phyloP scores from a whole-genome alignment of 2,888 invertebrate species.

The Stictocephala bisonia region DNA sequence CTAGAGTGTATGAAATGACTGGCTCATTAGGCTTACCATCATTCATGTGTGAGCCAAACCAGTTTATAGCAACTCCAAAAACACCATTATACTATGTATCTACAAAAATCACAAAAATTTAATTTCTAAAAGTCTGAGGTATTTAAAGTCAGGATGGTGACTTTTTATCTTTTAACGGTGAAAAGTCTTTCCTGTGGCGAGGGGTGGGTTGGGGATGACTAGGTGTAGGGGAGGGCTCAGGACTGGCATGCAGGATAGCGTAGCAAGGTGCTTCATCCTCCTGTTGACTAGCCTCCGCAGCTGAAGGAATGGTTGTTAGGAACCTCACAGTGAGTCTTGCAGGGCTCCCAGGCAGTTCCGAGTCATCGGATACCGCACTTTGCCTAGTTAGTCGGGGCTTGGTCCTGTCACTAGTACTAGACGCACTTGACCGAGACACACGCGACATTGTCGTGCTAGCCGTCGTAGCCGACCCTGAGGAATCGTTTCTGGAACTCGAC shows the following conservation, averaged over 20 bases:
- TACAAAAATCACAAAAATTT: slow-evolving; percentile 44
- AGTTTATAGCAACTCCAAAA: too few relatives aligned
- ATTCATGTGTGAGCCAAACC: too few relatives aligned
- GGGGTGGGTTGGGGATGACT: slow-evolving; percentile 43
- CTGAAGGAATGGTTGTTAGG: slow-evolving; percentile 79
- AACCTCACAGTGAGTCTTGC: slow-evolving; percentile 69
- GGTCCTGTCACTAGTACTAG: slow-evolving; percentile 67
- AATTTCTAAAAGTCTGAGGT: slow-evolving; percentile 16
- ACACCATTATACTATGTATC: slow-evolving; percentile 42
- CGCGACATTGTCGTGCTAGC: slow-evolving; percentile 92
- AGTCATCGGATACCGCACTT: slow-evolving; percentile 77
- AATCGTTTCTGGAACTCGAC: slow-evolving; percentile 91
- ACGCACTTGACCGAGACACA: slow-evolving; percentile 85
- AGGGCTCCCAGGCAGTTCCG: slow-evolving; percentile 73
- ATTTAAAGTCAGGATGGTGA: slow-evolving; percentile 45
- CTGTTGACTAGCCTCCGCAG: slow-evolving; percentile 76
- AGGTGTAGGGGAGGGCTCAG: slow-evolving; percentile 54
- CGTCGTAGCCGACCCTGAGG: slow-evolving; percentile 88
- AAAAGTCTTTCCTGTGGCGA: slow-evolving; percentile 40
- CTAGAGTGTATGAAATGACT: too few relatives aligned
- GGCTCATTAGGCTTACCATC: too few relatives aligned
- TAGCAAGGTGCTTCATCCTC: slow-evolving; percentile 70
- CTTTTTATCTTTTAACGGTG: slow-evolving; percentile 43
- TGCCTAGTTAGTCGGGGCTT: slow-evolving; percentile 85
- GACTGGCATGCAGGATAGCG: slow-evolving; percentile 59